Conservation (phyloP, 2,113 vertebrate genomes). For the Spheniscus mendiculus region DNA sequence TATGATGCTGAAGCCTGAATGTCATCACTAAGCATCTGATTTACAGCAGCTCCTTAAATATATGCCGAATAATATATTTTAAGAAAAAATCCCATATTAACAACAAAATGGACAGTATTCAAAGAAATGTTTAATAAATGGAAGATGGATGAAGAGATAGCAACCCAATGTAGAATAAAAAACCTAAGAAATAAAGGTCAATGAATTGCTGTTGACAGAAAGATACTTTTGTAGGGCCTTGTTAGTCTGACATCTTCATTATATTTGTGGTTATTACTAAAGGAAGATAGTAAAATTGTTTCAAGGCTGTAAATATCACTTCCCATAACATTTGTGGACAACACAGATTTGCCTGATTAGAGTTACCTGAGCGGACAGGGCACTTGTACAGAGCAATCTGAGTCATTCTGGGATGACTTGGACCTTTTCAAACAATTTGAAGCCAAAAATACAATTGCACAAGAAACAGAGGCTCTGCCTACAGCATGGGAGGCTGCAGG, state of each 20-base stretch:
- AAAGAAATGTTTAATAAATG: background rate
- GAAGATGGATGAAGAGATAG: background rate
- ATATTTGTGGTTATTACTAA: background rate
- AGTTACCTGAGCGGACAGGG: background rate
- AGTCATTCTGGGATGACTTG: background rate
- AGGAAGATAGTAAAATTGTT: background rate
- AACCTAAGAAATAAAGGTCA: background rate
- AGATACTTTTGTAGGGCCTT: background rate
- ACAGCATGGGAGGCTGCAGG: background rate
- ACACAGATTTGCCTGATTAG: background rate
- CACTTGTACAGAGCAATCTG: accelerated
- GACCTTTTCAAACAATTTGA: background rate
- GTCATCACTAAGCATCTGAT: background rate
- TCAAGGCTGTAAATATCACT: background rate
- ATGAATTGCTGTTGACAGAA: background rate
- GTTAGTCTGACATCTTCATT: background rate
- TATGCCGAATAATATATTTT: background rate
- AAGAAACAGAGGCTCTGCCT: background rate
- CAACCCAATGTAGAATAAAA: background rate
- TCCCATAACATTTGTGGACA: background rate
- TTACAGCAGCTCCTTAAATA: background rate
- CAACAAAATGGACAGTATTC: background rate
- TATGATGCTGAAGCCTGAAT: background rate
- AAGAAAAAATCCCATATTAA: background rate
- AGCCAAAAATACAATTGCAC: background rate